These are phyloP conservation scores for Meloidogyne hapla DNA, from an alignment of 1,140 invertebrate genomes.

Conservation along the genomic window DNA sequence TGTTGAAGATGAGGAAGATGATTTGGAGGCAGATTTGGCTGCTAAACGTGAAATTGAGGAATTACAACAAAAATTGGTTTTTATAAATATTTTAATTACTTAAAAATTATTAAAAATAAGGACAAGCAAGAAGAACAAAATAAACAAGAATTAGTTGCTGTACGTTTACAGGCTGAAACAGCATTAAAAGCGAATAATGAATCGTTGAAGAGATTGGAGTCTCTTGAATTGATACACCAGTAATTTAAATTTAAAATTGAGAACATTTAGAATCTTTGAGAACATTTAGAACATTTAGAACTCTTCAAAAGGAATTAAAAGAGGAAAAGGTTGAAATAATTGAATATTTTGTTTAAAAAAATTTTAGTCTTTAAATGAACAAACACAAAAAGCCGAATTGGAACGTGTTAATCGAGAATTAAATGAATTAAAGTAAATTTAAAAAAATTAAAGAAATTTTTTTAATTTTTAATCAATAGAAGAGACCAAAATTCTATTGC, in stretches of 20 bases:
- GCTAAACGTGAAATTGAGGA: conserved; percentile 41
- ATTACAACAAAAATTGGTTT: conserved; percentile 40
- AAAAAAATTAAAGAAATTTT: background rate
- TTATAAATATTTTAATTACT: conserved; percentile 13
- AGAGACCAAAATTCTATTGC: conserved; percentile 10
- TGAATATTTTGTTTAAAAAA: background rate
- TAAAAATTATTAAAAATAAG: conserved; percentile 36
- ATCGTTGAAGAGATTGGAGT: conserved; percentile 19
- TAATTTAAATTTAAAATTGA: background rate
- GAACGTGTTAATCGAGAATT: conserved; percentile 25
- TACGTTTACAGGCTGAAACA: conserved; percentile 35
- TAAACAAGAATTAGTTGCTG: conserved; percentile 30
- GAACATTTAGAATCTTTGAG: background rate
- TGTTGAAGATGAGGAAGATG: too few species aligned
- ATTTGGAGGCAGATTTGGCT: conserved; percentile 46
- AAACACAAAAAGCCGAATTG: conserved; percentile 34
- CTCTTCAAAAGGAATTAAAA: conserved; percentile 36
- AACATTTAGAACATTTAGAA: conserved; percentile 28
- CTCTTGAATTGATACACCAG: conserved; percentile 34
- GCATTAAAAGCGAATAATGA: conserved; percentile 21
- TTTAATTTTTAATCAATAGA: conserved; percentile 1
- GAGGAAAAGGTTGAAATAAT: conserved; percentile 35
- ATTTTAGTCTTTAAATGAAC: conserved; percentile 26
- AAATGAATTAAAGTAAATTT: conserved; percentile 23
- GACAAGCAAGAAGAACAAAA: conserved; percentile 40